phyloP scores from a whole-genome alignment of 1,140 invertebrate genomes.

The Drosophila kepulauana region DNA sequence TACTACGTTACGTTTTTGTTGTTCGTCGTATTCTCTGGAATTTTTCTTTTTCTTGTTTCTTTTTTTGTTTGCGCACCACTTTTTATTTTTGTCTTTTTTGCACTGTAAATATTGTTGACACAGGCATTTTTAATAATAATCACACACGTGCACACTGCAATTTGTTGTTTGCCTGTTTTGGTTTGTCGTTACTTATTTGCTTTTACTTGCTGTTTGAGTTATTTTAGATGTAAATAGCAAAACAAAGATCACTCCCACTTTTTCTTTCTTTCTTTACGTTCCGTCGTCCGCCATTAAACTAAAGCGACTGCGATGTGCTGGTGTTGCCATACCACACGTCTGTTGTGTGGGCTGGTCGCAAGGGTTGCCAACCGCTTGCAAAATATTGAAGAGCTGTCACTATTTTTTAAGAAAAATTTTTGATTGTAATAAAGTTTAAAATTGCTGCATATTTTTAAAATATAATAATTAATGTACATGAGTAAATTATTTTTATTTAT shows the following conservation, averaged over 20 bases:
- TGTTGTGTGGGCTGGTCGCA: background rate
- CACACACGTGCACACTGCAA: conserved; percentile 42
- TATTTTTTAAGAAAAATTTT: no score
- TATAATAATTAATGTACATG: no score
- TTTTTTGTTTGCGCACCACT: conserved; percentile 43
- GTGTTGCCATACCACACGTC: conserved; percentile 37
- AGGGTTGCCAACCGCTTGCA: conserved; percentile 21
- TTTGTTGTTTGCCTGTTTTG: conserved; percentile 28
- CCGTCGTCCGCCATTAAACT: conserved; percentile 57
- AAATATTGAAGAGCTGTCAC: no score
- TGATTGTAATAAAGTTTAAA: no score
- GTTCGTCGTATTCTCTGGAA: conserved; percentile 35
- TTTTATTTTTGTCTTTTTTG: conserved; percentile 31
- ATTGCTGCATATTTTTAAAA: no score
- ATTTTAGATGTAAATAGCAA: conserved; percentile 40
- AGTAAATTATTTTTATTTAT: no score
- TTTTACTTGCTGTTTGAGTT: conserved; percentile 20
- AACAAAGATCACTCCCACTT: conserved; percentile 69
- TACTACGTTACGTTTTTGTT: conserved; percentile 33
- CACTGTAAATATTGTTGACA: conserved; percentile 39
- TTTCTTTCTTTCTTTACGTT: conserved; percentile 35
- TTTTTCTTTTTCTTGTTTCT: conserved; percentile 33
- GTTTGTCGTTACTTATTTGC: conserved; percentile 14
- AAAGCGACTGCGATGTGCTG: conserved; percentile 34
- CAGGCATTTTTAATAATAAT: conserved; percentile 57